These are phyloP conservation scores for Drosophila tsacasi DNA, from an alignment of 1,140 invertebrate genomes.

Conservation along the genomic window DNA sequence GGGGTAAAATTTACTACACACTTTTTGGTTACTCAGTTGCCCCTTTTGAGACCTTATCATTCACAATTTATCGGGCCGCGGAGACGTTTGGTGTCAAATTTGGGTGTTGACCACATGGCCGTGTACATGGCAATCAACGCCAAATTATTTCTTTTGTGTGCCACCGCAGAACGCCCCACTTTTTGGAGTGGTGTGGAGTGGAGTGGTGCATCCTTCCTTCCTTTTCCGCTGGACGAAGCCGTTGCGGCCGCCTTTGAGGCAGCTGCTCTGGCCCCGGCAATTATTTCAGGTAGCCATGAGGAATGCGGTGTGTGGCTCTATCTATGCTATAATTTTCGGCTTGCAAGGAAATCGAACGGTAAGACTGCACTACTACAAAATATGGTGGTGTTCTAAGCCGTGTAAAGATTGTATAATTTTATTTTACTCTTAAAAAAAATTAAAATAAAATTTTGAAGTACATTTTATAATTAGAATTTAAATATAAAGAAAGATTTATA, in stretches of 20 bases:
- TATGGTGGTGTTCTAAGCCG: background rate
- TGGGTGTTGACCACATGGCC: conserved; percentile 78
- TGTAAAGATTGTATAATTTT: background rate
- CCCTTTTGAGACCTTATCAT: conserved; percentile 55
- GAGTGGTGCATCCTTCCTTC: conserved; percentile 46
- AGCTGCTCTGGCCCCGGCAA: conserved; percentile 55
- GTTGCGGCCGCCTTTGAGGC: conserved; percentile 14
- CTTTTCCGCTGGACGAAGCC: conserved; percentile 53
- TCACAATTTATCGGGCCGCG: conserved; percentile 63
- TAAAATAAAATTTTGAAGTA: too few relatives aligned
- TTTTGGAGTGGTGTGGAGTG: background rate
- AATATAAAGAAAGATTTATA: background rate
- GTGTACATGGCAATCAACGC: conserved; percentile 81
- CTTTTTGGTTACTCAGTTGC: conserved; percentile 46
- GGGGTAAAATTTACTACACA: conserved; percentile 31
- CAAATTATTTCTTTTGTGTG: conserved; percentile 74
- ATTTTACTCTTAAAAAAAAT: too few relatives aligned
- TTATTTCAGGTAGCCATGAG: conserved; percentile 76
- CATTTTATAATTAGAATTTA: background rate
- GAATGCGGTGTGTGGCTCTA: conserved; percentile 43
- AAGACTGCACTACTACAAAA: background rate
- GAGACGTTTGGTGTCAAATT: conserved; percentile 74
- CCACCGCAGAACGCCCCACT: conserved; percentile 52
- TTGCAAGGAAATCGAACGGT: conserved; percentile 30
- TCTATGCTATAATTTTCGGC: conserved; percentile 66